Conservation (phyloP, 2,113 vertebrate species). For the Eulemur rufifrons region DNA sequence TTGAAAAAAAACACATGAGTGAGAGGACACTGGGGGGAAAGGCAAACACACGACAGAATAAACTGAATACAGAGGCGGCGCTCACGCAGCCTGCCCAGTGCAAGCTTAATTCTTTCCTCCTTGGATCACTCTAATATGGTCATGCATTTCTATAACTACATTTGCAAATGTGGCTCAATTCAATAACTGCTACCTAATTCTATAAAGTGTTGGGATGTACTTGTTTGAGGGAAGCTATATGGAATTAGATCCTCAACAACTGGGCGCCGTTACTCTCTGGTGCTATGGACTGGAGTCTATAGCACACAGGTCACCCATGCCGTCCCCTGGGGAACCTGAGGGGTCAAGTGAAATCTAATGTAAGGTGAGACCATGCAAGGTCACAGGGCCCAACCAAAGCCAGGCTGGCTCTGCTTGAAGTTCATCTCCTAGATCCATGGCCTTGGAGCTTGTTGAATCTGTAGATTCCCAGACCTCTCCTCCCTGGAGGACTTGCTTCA, state of each 20-base stretch:
- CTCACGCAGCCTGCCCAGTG: neutral
- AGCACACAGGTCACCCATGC: neutral
- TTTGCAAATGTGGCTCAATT: constrained; percentile 44
- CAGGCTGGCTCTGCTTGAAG: neutral
- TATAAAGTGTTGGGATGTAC: neutral
- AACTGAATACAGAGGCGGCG: neutral
- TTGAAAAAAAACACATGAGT: neutral
- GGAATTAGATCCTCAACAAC: constrained; percentile 24
- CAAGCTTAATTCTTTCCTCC: neutral
- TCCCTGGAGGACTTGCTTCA: neutral
- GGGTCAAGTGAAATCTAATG: neutral
- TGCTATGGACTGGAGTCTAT: neutral
- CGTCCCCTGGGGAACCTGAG: neutral
- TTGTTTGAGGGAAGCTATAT: neutral
- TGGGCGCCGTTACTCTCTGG: neutral
- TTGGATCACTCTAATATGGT: neutral
- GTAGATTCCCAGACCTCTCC: neutral
- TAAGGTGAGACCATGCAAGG: neutral
- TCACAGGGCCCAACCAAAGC: neutral
- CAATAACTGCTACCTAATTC: constrained; percentile 20
- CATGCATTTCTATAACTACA: neutral
- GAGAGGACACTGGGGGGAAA: neutral
- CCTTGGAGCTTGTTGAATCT: neutral
- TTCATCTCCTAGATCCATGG: neutral
- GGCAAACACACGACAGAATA: neutral